Percentiles rank a stretch among this genome's conserved stretches.
Evolutionary conservation across 2,888 invertebrate species (phyloP).

Genomic region (Eristalis arbustorum): DNA sequence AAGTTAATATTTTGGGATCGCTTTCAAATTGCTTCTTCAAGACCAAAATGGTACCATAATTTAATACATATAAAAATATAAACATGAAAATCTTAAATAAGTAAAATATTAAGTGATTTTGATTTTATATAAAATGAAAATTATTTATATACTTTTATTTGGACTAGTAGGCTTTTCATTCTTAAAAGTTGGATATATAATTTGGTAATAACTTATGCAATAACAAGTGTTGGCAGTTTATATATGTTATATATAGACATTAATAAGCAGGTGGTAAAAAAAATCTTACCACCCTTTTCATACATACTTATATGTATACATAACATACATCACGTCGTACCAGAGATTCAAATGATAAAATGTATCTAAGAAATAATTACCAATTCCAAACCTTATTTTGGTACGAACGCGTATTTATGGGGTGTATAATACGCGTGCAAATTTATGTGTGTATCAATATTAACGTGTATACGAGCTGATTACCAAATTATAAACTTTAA

Average conservation of each 20-base stretch:
- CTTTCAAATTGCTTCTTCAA: conserved; percentile 33
- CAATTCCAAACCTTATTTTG: no score
- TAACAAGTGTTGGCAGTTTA: no score
- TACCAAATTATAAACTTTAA: neutral
- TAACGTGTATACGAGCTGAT: neutral
- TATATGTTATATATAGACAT: neutral
- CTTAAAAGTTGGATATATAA: no score
- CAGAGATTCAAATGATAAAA: no score
- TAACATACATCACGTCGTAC: no score
- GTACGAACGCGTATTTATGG: neutral
- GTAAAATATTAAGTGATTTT: neutral
- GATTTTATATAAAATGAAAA: neutral
- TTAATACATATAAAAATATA: neutral
- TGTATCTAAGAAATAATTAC: no score
- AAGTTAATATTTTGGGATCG: conserved; percentile 31
- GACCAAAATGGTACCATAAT: conserved; percentile 13
- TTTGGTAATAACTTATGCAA: neutral
- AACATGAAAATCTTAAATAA: conserved; percentile 1
- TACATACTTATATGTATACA: no score
- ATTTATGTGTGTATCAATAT: neutral
- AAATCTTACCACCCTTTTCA: no score
- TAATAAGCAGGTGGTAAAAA: no score
- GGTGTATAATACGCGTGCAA: neutral
- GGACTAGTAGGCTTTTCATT: neutral
- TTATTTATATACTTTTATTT: neutral